Conservation (phyloP, 2,888 invertebrate genomes). For the Diachrysia chrysitis region DNA sequence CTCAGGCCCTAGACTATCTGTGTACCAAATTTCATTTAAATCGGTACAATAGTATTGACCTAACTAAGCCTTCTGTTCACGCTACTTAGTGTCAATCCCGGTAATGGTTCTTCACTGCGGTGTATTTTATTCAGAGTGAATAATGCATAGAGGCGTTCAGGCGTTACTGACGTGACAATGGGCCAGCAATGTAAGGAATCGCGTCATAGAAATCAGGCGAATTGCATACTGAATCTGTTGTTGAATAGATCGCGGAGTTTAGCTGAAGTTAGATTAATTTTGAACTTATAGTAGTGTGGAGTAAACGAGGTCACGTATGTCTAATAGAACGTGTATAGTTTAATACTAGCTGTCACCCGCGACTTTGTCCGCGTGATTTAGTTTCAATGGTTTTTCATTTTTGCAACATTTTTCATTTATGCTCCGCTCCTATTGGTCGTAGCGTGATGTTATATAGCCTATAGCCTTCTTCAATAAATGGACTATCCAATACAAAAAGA, state of each 20-base stretch:
- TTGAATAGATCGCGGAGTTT: neutral
- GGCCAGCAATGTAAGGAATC: slow-evolving; percentile 14
- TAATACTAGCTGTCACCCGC: too few relatives aligned
- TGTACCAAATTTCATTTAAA: too few relatives aligned
- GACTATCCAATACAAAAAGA: too few relatives aligned
- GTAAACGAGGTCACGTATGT: neutral
- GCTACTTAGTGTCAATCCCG: neutral
- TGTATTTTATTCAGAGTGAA: slow-evolving; percentile 45
- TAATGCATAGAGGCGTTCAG: slow-evolving; percentile 44
- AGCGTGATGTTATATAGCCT: too few relatives aligned
- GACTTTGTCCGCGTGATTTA: too few relatives aligned
- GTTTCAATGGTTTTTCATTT: too few relatives aligned
- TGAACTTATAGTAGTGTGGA: neutral
- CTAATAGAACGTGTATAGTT: neutral
- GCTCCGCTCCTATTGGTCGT: too few relatives aligned
- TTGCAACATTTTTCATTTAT: too few relatives aligned
- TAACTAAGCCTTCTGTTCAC: slow-evolving; percentile 24
- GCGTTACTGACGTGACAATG: slow-evolving; percentile 21
- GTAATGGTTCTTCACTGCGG: slow-evolving; percentile 48
- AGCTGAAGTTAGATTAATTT: slow-evolving; percentile 3
- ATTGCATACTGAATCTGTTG: slow-evolving; percentile 25
- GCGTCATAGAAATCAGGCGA: slow-evolving; percentile 41
- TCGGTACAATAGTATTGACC: too few relatives aligned
- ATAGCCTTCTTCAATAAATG: too few relatives aligned
- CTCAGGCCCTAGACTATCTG: too few relatives aligned